Evolutionary conservation across 2,113 vertebrate genomes (phyloP).

Genomic region (Petromus typicus): DNA sequence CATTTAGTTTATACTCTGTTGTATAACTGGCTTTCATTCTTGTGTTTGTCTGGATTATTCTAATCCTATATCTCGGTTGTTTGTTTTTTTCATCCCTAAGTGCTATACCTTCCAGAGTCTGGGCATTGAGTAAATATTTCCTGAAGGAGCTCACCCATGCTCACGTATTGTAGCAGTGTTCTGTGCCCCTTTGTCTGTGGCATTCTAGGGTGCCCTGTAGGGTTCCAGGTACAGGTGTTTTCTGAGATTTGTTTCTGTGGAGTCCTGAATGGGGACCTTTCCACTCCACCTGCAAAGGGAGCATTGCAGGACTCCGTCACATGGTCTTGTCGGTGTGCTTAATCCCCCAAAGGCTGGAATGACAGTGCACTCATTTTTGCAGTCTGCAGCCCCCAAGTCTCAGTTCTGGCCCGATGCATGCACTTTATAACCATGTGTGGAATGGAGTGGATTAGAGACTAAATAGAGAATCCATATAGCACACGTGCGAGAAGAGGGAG

Average conservation of each 20-base stretch:
- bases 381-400: accelerated
- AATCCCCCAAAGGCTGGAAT: background rate
- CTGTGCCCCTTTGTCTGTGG: no score
- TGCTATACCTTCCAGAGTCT: background rate
- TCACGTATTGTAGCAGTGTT: accelerated
- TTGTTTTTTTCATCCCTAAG: constrained; percentile 28
- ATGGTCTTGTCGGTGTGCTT: no score
- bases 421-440: background rate
- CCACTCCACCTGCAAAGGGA: accelerated
- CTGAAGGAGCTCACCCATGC: background rate
- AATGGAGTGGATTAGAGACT: background rate
- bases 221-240: background rate
- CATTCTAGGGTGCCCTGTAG: background rate
- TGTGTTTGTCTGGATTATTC: background rate
- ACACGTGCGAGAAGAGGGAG: background rate
- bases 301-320: background rate
- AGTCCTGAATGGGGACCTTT: background rate
- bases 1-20: background rate
- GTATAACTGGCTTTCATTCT: constrained; percentile 59
- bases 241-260: background rate
- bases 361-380: background rate
- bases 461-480: background rate
- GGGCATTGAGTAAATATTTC: constrained; percentile 39
- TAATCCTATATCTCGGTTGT: background rate
- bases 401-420: no score